Percentiles rank a stretch among this genome's conserved stretches.
These are phyloP conservation scores for Meiosimyza platycephala DNA, from an alignment of 2,888 invertebrate species.

Conservation along the genomic window DNA sequence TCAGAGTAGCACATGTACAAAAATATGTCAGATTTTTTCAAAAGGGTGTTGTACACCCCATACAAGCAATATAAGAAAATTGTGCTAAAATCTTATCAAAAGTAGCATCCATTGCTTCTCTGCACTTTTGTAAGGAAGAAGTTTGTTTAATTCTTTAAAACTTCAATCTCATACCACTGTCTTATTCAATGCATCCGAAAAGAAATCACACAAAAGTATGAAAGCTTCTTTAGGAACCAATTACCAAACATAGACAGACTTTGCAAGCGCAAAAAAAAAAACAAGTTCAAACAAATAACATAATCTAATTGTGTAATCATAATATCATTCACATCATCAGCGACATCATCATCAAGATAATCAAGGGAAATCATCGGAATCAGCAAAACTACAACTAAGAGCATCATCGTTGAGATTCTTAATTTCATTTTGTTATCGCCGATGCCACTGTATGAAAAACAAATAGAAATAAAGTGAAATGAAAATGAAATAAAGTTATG, in stretches of 20 bases:
- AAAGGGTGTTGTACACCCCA: no score
- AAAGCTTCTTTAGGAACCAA: no score
- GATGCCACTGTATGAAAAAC: constrained; percentile 21
- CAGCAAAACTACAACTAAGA: not conserved
- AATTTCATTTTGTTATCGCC: not conserved
- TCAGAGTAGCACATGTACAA: no score
- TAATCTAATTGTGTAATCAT: constrained; percentile 33
- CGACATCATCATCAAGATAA: not conserved
- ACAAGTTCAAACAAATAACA: constrained; percentile 11
- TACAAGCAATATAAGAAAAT: no score
- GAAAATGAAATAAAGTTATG: constrained; percentile 55
- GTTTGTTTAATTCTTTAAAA: no score
- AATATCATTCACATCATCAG: constrained; percentile 21
- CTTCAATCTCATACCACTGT: no score
- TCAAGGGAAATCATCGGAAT: not conserved
- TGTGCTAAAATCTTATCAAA: no score
- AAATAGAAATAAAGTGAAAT: not conserved
- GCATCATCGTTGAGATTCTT: not conserved
- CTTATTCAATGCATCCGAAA: no score
- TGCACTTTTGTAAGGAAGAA: no score
- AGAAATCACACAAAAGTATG: no score
- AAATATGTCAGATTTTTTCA: no score
- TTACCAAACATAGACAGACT: not conserved
- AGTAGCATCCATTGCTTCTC: no score
- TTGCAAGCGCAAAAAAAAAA: not conserved